These are phyloP conservation scores for Chaetodon trifascialis DNA, from an alignment of 2,113 vertebrate species.

Conservation along the genomic window DNA sequence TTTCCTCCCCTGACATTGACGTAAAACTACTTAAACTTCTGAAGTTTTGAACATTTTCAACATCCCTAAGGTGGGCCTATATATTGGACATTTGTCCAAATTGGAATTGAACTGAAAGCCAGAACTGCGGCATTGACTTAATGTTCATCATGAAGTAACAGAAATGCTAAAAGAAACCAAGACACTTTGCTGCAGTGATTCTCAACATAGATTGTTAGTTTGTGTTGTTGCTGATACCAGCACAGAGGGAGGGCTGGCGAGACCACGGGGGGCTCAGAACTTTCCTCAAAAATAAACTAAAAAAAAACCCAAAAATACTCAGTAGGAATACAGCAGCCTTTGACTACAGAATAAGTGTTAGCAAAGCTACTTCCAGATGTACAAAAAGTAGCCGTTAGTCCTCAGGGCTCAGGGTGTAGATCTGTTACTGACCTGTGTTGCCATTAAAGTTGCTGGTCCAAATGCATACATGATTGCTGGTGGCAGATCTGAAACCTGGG, in stretches of 20 bases:
- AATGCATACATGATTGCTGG: neutral
- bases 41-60: neutral
- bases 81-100: neutral
- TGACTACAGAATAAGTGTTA: neutral
- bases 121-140: neutral
- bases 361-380: too few relatives aligned
- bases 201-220: neutral
- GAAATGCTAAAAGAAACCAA: neutral
- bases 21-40: neutral
- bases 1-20: neutral
- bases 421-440: neutral
- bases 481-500: neutral
- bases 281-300: neutral
- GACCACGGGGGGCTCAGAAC: neutral
- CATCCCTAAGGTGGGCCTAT: neutral
- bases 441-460: neutral
- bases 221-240: neutral
- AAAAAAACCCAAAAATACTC: neutral
- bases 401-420: too few relatives aligned
- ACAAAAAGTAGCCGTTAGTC: neutral
- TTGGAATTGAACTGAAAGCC: neutral
- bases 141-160: neutral
- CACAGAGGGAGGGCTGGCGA: neutral
- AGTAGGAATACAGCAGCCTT: neutral
- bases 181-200: neutral